Evolutionary conservation across 2,888 invertebrate species (phyloP).

Genomic region (Amphipoea lucens): DNA sequence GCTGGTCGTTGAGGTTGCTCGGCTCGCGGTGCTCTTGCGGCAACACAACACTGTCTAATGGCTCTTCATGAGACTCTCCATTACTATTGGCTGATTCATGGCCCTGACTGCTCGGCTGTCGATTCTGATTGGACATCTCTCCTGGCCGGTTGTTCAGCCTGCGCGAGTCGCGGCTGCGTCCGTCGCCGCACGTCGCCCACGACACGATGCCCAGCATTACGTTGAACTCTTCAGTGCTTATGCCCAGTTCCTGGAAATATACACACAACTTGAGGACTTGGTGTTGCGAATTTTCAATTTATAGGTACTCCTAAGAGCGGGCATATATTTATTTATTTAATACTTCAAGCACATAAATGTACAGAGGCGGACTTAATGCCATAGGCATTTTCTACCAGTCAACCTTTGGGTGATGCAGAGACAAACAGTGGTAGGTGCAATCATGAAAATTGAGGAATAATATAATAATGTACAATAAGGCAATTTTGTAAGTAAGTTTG

Average conservation of each 20-base stretch:
- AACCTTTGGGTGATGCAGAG: no score
- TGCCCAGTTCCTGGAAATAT: conserved; percentile 86
- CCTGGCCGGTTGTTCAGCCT: neutral
- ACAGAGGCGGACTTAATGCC: no score
- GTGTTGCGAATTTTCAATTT: neutral
- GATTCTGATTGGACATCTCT: neutral
- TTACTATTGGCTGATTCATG: neutral
- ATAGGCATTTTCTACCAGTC: no score
- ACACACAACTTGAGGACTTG: neutral
- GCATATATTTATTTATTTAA: no score
- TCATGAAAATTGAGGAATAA: no score
- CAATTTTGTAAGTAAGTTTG: neutral
- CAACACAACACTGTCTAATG: neutral
- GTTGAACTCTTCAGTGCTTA: conserved; percentile 92
- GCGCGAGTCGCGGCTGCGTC: conserved; percentile 88
- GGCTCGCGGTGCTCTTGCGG: neutral
- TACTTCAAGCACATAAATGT: neutral
- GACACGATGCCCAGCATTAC: conserved; percentile 95
- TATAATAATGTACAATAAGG: no score
- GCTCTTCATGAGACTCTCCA: neutral
- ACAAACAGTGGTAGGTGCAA: no score
- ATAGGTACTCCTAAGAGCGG: no score
- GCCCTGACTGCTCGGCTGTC: neutral
- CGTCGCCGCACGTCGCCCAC: conserved; percentile 96
- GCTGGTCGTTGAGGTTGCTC: neutral